phyloP scores from a whole-genome alignment of 2,113 vertebrate species.

The Colaptes auratus region DNA sequence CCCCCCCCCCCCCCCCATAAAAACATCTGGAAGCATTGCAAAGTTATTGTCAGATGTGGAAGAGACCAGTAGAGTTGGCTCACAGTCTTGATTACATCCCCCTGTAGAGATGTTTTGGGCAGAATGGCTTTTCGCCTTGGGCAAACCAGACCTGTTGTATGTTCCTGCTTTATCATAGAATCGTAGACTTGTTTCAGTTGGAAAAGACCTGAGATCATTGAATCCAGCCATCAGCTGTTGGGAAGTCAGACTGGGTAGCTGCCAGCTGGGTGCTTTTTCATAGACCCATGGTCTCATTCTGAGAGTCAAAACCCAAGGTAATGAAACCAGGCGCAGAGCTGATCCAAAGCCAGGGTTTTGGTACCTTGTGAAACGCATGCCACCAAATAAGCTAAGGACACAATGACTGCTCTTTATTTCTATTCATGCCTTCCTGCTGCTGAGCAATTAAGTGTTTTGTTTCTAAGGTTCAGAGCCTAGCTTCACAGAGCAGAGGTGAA shows the following conservation, averaged over 20 bases:
- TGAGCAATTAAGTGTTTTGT: conserved; percentile 29
- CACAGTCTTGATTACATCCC: rapidly evolving
- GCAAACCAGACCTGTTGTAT: background rate
- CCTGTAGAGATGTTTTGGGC: background rate
- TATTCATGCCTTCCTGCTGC: background rate
- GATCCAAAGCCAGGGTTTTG: background rate
- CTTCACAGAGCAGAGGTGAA: conserved; percentile 13
- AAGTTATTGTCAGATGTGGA: background rate
- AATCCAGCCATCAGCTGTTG: background rate
- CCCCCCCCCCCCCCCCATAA: too few species aligned
- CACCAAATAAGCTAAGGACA: background rate
- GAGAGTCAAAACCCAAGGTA: background rate
- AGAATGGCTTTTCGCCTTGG: background rate
- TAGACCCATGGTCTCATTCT: background rate
- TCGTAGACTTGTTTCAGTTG: too few species aligned
- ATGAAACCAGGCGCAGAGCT: background rate
- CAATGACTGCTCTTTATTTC: background rate
- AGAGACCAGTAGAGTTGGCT: background rate
- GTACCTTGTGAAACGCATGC: background rate
- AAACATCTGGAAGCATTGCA: background rate
- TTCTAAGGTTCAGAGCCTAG: conserved; percentile 31
- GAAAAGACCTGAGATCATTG: too few species aligned
- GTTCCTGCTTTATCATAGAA: background rate
- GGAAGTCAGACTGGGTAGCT: background rate
- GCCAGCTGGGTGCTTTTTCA: background rate